Evolutionary conservation across 1,140 invertebrate species (phyloP).

Genomic region (Myzus persicae): DNA sequence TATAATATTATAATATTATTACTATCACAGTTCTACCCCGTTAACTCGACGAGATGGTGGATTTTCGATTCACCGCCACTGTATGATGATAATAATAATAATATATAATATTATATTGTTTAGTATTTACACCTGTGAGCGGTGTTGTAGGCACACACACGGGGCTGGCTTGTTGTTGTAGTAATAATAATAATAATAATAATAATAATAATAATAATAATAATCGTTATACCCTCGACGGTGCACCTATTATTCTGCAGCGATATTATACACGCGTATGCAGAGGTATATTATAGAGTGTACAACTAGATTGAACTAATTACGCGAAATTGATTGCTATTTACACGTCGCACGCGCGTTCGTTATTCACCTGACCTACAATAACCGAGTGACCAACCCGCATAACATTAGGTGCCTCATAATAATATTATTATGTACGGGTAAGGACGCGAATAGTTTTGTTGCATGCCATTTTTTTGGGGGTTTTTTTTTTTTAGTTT

Average conservation of each 20-base stretch:
- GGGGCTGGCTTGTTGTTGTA: not conserved
- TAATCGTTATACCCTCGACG: not conserved
- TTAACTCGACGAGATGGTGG: not conserved
- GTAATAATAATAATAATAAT: not conserved
- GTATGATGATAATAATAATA: not conserved
- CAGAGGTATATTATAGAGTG: not conserved
- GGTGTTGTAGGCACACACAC: not conserved
- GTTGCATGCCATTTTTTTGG: not conserved
- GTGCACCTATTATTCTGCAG: not conserved
- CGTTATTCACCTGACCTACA: not conserved
- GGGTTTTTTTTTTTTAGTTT: not conserved
- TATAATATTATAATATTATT: not conserved
- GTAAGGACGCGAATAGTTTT: not conserved
- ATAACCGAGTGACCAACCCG: not conserved
- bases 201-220: not conserved
- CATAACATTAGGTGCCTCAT: not conserved
- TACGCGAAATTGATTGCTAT: slow-evolving; percentile 19
- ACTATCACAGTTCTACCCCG: not conserved
- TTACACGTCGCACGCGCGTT: not conserved
- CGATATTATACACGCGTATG: not conserved
- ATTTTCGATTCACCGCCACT: not conserved
- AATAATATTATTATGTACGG: not conserved
- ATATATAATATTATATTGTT: not conserved
- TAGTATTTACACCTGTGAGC: not conserved
- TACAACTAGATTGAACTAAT: not conserved